Base-by-base conservation (phyloP, 1,140 invertebrate genomes). In the Trichonephila clavata region DNA sequence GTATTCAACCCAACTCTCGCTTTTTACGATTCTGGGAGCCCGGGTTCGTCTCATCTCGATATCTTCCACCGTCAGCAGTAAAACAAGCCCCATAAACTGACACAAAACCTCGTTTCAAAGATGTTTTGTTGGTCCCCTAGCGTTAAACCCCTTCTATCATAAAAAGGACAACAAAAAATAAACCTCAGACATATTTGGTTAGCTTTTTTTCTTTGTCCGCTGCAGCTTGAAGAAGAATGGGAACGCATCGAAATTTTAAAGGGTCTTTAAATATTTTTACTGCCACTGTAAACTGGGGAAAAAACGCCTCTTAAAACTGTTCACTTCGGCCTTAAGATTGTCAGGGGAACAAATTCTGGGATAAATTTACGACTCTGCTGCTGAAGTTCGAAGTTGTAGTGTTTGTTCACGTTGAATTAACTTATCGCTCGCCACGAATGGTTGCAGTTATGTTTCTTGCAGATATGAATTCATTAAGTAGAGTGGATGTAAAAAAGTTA, bases 221-320 rank as follows among this genome's bases (percentile, higher is more conserved):
- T 13, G 65, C 10, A 63, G 61, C 27, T 27, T 77, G 27, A 20
- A 77, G 27, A 39, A 27, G 27, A 77, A 77, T 32, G 71, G 24
- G 32, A 77, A 77, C 71, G 71, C 71, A 77, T 77, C 71, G 71
- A 77, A 77, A 77, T 77, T 77, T 32, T 77, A 77, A 77, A 77
- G 71, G 71, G 65, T 68, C 65, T 68, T 68, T 68, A 68, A 68
- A 77, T 77, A 77, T 77, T 77, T 77, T 77, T 77, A 77, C 71
- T 27, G 71, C 71, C 18, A 77, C 27, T 16, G 32, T 77, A 20
- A 27, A 32, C 27, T 8, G 24, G 16, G 71, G 18, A 32, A 77
- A 77, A 77, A 77, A 77, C 71, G 14, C 24, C 71, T 27, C 71
- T 39, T 77, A 77, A 77, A 77, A 32, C 27, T 77, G 71, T 39